Base-by-base conservation (phyloP, 2,797 vertebrate species). In the Phrynocephalus vlangalii region DNA sequence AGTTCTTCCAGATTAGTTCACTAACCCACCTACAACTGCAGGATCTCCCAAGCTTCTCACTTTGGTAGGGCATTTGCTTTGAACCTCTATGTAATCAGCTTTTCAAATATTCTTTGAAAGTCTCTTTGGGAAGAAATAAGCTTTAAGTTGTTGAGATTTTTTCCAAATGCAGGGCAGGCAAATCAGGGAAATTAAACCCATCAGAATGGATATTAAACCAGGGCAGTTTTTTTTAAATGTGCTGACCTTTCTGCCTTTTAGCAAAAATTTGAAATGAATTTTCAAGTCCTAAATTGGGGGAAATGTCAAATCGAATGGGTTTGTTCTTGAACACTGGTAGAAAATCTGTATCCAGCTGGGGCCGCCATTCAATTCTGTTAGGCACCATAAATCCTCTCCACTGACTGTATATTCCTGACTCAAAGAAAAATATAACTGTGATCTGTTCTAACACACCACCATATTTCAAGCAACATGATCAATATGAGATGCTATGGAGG, bases 11-110 rank as follows among this genome's bases (percentile, higher is more conserved):
- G 72, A 85, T 82, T 85, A 87, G 79, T 87, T 82, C 9, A 44
- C 83, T 68, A 68, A 85, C 60, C 68, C 66, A 63, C 70, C 52
- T 82, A 71, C 38, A 67, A 76, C 82, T 60, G 30, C 28, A 60
- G 78, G 70, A 81, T 85, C 83, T 88, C 44, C 56, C 30, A 72
- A 80, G 83, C 56, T 84, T 7, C 83, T 88, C 83, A 76, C 60
- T 68, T 71, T 85, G 18, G 83, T 76, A 30, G 83, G 71, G 48
- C 79, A 82, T 56, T 82, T 81, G 66, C 86, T 87, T 85, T 90
- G 86, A 87, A 87, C 78, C 72, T 82, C 63, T n/a, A 82, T 82
- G 83, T 90, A 82, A 90, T 87, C 89, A 78, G 82, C 86, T 87
- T 90, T 90, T 77, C 66, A 90, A 86, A 82, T 82, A 82, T 78